Evolutionary conservation across 2,888 invertebrate species (phyloP).

Genomic region (Tipula vernalis): DNA sequence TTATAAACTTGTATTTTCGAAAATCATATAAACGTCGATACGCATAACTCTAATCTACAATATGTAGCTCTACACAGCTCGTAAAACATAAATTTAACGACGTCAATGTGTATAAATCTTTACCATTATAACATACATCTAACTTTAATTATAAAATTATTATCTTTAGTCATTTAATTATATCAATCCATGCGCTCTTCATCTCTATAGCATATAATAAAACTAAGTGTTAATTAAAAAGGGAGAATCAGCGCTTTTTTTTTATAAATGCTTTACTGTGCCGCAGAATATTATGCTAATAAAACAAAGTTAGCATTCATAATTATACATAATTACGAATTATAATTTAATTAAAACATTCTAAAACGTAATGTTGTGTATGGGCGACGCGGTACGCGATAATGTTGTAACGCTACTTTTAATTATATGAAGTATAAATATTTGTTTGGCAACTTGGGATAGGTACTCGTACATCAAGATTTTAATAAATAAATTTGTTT

Average conservation of each 20-base stretch:
- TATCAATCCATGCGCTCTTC: background rate
- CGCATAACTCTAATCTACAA: background rate
- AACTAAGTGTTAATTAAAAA: background rate
- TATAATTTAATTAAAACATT: no score
- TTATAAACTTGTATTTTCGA: background rate
- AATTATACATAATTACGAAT: no score
- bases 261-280: background rate
- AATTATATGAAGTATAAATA: no score
- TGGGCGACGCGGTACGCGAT: no score
- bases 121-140: background rate
- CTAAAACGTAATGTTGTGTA: no score
- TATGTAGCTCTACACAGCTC: background rate
- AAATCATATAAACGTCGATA: background rate
- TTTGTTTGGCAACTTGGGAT: no score
- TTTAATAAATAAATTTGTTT: no score
- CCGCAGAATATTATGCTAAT: background rate
- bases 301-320: background rate
- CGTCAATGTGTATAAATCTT: background rate
- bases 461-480: no score
- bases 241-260: background rate
- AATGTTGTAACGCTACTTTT: no score
- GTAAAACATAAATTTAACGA: background rate
- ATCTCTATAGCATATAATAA: background rate
- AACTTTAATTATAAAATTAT: background rate
- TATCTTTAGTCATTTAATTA: background rate